phyloP scores from a whole-genome alignment of 2,113 vertebrate genomes.

The Mesoclemmys tuberculata region DNA sequence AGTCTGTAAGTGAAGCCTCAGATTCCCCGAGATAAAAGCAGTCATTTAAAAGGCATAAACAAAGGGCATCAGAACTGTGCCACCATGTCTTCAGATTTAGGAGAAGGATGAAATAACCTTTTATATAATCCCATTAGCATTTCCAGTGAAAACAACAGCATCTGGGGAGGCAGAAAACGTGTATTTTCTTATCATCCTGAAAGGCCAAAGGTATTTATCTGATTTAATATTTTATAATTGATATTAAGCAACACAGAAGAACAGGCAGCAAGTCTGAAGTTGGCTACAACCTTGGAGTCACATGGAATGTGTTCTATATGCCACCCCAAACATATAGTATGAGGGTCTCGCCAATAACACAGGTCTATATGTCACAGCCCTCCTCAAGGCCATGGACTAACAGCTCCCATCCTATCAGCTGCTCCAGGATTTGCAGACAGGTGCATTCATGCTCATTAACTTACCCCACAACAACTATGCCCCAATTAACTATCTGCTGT shows the following conservation, averaged over 20 bases:
- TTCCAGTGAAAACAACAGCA: constrained; percentile 54
- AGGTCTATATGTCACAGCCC: not conserved
- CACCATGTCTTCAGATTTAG: not conserved
- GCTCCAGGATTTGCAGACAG: not conserved
- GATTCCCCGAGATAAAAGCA: constrained; percentile 31
- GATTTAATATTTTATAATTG: constrained; percentile 71
- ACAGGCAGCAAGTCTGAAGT: not conserved
- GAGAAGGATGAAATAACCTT: constrained; percentile 67
- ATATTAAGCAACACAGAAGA: constrained; percentile 51
- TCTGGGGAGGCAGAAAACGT: constrained; percentile 50
- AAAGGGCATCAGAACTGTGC: constrained; percentile 61
- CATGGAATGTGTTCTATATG: not conserved
- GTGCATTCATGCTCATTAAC: rapidly evolving
- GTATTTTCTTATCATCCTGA: constrained; percentile 58
- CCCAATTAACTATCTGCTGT: rapidly evolving
- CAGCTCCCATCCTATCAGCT: not conserved
- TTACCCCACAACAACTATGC: not conserved
- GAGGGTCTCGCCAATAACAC: not conserved
- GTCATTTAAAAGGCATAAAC: constrained; percentile 67
- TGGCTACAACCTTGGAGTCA: not conserved
- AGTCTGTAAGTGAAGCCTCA: not conserved
- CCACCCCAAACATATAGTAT: not conserved
- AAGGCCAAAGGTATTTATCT: constrained; percentile 74
- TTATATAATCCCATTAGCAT: constrained; percentile 76
- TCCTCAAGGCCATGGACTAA: not conserved